Evolutionary conservation across 2,797 vertebrate genomes (phyloP), one percentile per base, ranked within the genome.

Genomic region (Euphonia xanthogaster): DNA sequence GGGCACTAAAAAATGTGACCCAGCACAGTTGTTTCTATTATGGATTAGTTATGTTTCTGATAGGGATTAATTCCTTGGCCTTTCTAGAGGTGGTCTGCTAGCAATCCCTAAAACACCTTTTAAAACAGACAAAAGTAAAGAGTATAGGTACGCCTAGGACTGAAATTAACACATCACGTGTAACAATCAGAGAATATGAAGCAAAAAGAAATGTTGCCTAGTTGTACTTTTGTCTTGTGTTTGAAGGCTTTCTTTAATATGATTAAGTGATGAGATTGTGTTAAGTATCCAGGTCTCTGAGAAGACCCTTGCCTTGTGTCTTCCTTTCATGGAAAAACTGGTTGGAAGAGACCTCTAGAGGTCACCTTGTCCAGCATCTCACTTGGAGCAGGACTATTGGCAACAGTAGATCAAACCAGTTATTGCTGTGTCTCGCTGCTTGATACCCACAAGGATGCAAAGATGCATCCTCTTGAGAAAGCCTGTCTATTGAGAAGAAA

Each of bases 11-110:
- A 40, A 51, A 17, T 57, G 42, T 70, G 44, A 81, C 39, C 6
- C 0, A 0, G 13, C 57, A 65, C 10, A 2, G 0, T 7, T 42
- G 25, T 75, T 92, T 75, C 37, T 51, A 0, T 73, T 72, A 19
- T 9, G 3, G n/a, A 51, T 66, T 51, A 51, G 20, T 60, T 67
- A 9, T 79, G 13, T 78, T 90, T 72, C 58, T 51, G 0, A 65
- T 47, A n/a, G 35, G 21, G 35, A 37, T 73, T 47, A 27, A 10
- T 54, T 74, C n/a, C 22, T 58, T 62, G 35, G 67, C 14, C 21
- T 23, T 84, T 47, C 48, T 42, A 6, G 15, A 35, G 13, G 17
- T 62, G 28, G 19, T 17, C 30, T 80, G 55, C 40, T 67, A 47
- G 48, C 53, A 74, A 23, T 17, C 35, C n/a, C 22, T 66, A n/a